Evolutionary conservation across 2,888 invertebrate genomes (phyloP), one percentile per base, ranked within the genome.

Genomic region (Eilema depressum): DNA sequence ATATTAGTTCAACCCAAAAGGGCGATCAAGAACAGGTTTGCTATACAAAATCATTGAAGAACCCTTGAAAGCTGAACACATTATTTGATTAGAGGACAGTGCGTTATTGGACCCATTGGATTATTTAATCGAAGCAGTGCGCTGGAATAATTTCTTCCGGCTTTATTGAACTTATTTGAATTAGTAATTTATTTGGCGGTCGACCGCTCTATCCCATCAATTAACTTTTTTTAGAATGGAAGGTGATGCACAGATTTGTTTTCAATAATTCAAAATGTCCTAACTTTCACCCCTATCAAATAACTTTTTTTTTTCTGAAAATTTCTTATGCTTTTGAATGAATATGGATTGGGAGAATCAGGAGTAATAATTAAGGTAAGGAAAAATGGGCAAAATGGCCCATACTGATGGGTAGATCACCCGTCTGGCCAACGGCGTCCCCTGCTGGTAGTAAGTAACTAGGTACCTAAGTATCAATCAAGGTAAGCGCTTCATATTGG

Each of bases 161-260:
- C 57, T 53, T 53, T 10, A 53, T 53, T n/a, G 53, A 53, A 53
- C 53, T 53, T n/a, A n/a, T n/a, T 53, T 53, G n/a, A n/a, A n/a
- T 53, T n/a, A 5, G 17, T 5, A 47, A 17, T 20, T n/a, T 8
- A 10, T n/a, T n/a, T n/a, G 10, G n/a, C 41, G 17, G 41, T 53
- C n/a, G 53, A 53, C n/a, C 47, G 7, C 7, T 20, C 47, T 47
- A 47, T 47, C 7, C 7, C n/a, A 53, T 5, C 11, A 11, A 47
- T 20, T 41, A 17, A 2, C 41, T 41, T 47, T 4, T 47, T 47
- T 41, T 7, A 7, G 2, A 41, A 41, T 41, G 41, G 20, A 47
- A 47, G 8, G 47, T 47, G 14, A 14, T 37, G 37, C 37, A 12
- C 37, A 3, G 12, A 12, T 37, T 37, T 37, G 12, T 37, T 37